Base-by-base conservation (phyloP, 2,888 invertebrate species). In the Harpalus rufipes region DNA sequence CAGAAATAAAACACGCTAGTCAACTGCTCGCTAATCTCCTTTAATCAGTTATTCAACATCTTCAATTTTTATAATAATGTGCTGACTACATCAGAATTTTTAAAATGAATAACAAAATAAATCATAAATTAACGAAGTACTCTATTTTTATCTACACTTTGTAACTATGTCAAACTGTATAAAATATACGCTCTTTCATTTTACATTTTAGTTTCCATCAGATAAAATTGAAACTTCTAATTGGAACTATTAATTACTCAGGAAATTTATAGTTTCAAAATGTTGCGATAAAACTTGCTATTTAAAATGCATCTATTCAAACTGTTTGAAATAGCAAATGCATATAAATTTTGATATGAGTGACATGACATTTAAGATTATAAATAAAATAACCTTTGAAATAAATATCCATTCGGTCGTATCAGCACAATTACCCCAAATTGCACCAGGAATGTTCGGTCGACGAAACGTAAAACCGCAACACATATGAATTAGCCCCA, bases 401-500 rank as follows among this genome's bases (percentile, higher is more conserved):
- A 51, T 51, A 51, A 51, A 51, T 51, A 51, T 51, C 44, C 44
- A 51, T 51, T 32, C 68, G 16, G 41, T 68, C 16, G 32, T 68
- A 68, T 8, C 68, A 68, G 21, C 44, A 76, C 76, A 76, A 76
- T 76, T 76, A 76, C 41, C 76, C 76, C 44, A 51, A 76, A 76
- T 76, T 56, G 76, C 76, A 56, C 10, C n/a, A 14, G 76, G 18
- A 56, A 76, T 76, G 76, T 76, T 74, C 58, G 59, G 59, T 56
- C 58, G 72, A 72, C 72, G 82, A 41, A 76, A 83, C 76, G 58
- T 76, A 74, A 76, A 58, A 72, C 83, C 83, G 59, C 83, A 76
- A 83, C 74, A 83, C 74, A 63, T 83, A 63, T 61, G 44, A 74
- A 83, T 83, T 83, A 83, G 44, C 76, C 63, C 74, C 83, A 83